Evolutionary conservation across 64 coral and sea anemone species (phyloP).

Genomic region (Catalaphyllia jardinei): DNA sequence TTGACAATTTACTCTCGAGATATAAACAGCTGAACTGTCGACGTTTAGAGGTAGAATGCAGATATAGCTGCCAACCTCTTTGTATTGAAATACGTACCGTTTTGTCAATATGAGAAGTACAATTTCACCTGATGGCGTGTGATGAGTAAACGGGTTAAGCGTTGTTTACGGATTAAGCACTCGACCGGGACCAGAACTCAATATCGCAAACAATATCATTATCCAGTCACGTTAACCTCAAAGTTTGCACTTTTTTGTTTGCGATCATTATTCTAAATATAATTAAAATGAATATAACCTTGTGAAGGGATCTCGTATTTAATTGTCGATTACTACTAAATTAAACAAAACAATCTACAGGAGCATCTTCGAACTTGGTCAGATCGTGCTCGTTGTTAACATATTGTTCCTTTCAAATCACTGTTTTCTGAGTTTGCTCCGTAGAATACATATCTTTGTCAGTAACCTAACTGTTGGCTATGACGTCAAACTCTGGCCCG

Average conservation of each 20-base stretch:
- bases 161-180: constrained; percentile 19
- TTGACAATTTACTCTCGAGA: no score
- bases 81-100: background rate
- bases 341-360: background rate
- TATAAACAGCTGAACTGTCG: no score
- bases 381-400: no score
- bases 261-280: background rate
- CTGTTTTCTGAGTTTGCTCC: background rate
- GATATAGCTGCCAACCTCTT: no score
- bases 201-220: background rate
- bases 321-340: background rate
- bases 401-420: no score
- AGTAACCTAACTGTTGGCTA: background rate
- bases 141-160: background rate
- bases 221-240: constrained; percentile 1
- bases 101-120: background rate
- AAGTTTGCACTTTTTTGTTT: background rate
- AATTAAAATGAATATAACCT: background rate
- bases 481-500: background rate
- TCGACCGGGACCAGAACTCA: background rate
- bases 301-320: background rate
- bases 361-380: no score
- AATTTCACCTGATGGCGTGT: background rate
- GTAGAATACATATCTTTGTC: background rate
- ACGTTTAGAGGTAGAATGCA: no score